Evolutionary conservation across 2,888 invertebrate genomes (phyloP).

Genomic region (Pelosia muscerda): DNA sequence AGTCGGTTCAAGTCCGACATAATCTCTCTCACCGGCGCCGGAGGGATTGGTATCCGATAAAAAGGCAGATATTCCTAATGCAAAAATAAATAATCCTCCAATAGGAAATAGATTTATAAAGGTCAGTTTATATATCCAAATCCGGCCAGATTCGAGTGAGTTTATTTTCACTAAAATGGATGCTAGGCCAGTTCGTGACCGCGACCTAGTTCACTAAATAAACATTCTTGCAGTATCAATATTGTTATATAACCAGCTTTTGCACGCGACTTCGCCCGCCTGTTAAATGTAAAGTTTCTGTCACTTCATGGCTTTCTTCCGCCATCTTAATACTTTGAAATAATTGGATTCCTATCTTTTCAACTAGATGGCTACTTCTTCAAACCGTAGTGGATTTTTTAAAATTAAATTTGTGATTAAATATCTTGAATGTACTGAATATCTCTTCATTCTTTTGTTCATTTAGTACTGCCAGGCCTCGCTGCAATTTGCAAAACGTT

Average conservation of each 20-base stretch:
- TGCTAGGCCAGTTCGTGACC: constrained; percentile 8
- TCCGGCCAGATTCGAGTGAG: background rate
- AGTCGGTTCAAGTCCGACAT: no score
- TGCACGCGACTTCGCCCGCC: background rate
- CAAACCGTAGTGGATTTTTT: background rate
- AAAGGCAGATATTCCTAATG: background rate
- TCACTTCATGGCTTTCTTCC: no score
- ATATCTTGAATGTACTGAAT: constrained; percentile 5
- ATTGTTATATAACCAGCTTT: background rate
- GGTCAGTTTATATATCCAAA: constrained; percentile 5
- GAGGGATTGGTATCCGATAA: no score
- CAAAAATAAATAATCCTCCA: constrained; percentile 1
- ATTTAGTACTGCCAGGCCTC: constrained; percentile 6
- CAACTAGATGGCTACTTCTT: background rate
- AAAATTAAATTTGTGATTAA: background rate
- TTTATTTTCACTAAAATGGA: constrained; percentile 15
- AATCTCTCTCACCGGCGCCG: no score
- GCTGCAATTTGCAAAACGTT: constrained; percentile 13
- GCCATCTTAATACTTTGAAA: background rate
- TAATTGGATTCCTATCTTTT: background rate
- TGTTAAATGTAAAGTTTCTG: no score
- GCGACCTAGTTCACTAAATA: constrained; percentile 22
- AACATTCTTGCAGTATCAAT: constrained; percentile 11
- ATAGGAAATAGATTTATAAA: background rate
- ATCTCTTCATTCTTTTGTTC: constrained; percentile 7